These are phyloP conservation scores for Amphibalanus amphitrite DNA, from an alignment of 1,140 invertebrate genomes.

Conservation along the genomic window DNA sequence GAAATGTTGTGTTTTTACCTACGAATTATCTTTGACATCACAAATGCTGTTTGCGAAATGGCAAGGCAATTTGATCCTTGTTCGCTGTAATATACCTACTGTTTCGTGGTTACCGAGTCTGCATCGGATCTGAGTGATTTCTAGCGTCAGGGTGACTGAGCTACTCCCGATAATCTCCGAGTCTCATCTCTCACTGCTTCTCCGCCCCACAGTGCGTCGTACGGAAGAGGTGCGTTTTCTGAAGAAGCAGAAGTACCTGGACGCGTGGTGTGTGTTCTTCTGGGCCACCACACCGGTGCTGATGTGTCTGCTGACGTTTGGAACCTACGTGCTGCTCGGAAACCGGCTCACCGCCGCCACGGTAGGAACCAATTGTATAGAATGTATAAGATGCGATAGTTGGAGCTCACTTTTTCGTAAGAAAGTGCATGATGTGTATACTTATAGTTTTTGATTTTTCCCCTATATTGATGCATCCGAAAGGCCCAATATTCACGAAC, in stretches of 20 bases:
- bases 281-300: conserved; percentile 97
- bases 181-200: conserved; percentile 18
- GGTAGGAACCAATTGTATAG: conserved; percentile 32
- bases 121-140: conserved; percentile 24
- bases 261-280: conserved; percentile 96
- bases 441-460: no score
- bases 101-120: no score
- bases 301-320: conserved; percentile 81
- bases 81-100: no score
- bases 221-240: conserved; percentile 54
- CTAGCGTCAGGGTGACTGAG: conserved; percentile 11
- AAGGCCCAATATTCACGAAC: no score
- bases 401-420: no score
- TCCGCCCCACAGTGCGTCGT: conserved; percentile 34
- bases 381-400: no score
- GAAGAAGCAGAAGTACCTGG: conserved; percentile 79
- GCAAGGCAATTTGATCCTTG: no score
- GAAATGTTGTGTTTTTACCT: no score
- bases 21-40: no score
- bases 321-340: conserved; percentile 66
- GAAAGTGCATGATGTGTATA: no score
- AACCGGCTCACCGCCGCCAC: conserved; percentile 66
- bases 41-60: no score
- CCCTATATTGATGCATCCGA: no score
- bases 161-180: not conserved